Conservation (phyloP, 2,797 vertebrate genomes). For the Paguma larvata region DNA sequence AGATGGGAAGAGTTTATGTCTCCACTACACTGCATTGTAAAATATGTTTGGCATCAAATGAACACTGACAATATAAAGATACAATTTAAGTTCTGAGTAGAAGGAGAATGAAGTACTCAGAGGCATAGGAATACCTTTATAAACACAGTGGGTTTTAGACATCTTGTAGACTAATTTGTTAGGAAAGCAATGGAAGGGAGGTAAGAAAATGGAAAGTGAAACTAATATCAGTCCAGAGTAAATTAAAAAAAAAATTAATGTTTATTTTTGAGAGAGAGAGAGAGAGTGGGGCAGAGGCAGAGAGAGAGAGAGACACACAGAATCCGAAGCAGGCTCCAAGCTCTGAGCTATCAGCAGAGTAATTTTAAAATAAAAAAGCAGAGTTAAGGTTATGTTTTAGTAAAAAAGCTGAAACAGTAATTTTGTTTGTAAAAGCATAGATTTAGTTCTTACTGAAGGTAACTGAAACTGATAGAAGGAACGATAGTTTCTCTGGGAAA, state of each 20-base stretch:
- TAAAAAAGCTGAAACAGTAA: background rate
- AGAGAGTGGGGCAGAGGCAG: too few relatives aligned
- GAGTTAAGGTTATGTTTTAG: background rate
- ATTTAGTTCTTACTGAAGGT: background rate
- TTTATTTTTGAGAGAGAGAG: too few relatives aligned
- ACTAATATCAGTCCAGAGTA: conserved; percentile 33
- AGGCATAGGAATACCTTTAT: background rate
- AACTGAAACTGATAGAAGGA: background rate
- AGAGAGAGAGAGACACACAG: too few relatives aligned
- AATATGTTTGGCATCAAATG: background rate
- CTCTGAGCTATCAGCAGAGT: background rate
- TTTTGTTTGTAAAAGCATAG: conserved; percentile 52
- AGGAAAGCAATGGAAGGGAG: background rate
- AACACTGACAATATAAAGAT: background rate
- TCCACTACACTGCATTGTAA: background rate
- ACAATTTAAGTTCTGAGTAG: background rate
- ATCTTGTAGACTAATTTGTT: conserved; percentile 6
- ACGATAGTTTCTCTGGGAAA: conserved; percentile 32
- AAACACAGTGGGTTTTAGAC: background rate
- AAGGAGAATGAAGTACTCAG: background rate
- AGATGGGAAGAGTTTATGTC: conserved; percentile 13
- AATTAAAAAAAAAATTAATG: background rate
- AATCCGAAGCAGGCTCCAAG: too few relatives aligned
- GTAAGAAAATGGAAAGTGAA: conserved; percentile 41
- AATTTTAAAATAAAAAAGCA: background rate